Percentiles rank a stretch among this genome's conserved stretches.
Evolutionary conservation across 2,113 vertebrate species (phyloP).

Genomic region (Oenanthe oenanthe): DNA sequence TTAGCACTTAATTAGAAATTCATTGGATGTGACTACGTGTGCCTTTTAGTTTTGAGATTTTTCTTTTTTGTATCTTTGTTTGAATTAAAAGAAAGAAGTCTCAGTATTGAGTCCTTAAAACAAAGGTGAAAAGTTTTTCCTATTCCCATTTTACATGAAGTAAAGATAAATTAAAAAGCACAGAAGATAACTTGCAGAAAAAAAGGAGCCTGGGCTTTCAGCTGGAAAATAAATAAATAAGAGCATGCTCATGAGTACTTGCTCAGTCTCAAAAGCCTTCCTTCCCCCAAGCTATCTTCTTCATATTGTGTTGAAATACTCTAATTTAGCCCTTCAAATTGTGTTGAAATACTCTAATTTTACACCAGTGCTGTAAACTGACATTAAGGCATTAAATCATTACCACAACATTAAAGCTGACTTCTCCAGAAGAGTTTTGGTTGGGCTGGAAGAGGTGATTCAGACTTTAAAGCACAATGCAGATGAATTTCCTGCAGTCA

Average conservation of each 20-base stretch:
- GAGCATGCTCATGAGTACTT: not conserved
- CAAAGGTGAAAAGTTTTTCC: not conserved
- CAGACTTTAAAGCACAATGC: not conserved
- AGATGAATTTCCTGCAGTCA: not conserved
- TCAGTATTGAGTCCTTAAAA: not conserved
- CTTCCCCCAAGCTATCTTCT: not conserved
- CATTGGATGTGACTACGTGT: not conserved
- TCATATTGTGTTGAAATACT: not conserved
- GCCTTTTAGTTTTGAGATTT: not conserved
- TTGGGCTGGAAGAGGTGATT: not conserved
- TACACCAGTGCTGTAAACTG: not conserved
- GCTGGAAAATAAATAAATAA: not conserved
- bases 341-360: not conserved
- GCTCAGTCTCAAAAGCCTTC: not conserved
- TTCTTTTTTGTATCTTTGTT: not conserved
- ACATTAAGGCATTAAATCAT: not conserved
- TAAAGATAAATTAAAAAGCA: not conserved
- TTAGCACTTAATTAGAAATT: not conserved
- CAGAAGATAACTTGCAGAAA: not conserved
- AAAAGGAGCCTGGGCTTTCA: not conserved
- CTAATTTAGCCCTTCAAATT: not conserved
- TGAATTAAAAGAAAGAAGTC: not conserved
- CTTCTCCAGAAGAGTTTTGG: not conserved
- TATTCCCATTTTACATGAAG: not conserved
- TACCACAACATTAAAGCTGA: not conserved